Evolutionary conservation across 2,797 vertebrate species (phyloP), one percentile per base, ranked within the genome.

Genomic region (Trachurus trachurus): DNA sequence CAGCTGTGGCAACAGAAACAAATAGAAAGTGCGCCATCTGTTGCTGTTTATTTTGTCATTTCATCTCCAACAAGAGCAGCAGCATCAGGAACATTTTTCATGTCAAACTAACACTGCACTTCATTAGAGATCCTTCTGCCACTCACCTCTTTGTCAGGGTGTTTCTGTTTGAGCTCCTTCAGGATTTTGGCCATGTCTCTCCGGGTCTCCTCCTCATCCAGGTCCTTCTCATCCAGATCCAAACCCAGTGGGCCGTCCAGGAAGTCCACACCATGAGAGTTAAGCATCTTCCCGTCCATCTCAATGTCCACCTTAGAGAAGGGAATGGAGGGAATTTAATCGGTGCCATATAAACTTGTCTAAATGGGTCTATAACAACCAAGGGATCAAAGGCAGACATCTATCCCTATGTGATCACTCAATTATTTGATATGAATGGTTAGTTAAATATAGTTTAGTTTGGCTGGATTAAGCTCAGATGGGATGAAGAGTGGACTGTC

Each of bases 281-380:
- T 99, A 78, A 99, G 94, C 90, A 99, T 98, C 90, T 99, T 99
- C 11, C 98, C 98, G 0, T 99, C 98, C 98, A 99, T 98, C 94
- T 99, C 98, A 0, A 99, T 99, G 89, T 99, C 98, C 39, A 97
- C 97, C 93, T 94, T 71, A 1, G 6, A 57, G 54, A 0, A 12
- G 6, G 21, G 6, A 34, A 7, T 4, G 9, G 44, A 34, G 9
- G 4, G 16, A 1, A 17, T 9, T 9, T 6, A 37, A 52, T 74
- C 9, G 69, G 42, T 8, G 7, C 0, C 9, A 17, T 47, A 3
- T 2, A 64, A 56, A 53, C 6, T 26, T 26, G 26, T 26, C 26
- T 26, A 26, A 26, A 26, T 26, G 26, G 26, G 26, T 26, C 26
- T 26, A 3, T 2, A 64, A 52, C 16, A 54, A 53, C 6, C 31